Percentiles rank a stretch among this genome's conserved stretches.
Evolutionary conservation across 2,888 invertebrate species (phyloP).

Genomic region (Tanytarsus gracilentus): DNA sequence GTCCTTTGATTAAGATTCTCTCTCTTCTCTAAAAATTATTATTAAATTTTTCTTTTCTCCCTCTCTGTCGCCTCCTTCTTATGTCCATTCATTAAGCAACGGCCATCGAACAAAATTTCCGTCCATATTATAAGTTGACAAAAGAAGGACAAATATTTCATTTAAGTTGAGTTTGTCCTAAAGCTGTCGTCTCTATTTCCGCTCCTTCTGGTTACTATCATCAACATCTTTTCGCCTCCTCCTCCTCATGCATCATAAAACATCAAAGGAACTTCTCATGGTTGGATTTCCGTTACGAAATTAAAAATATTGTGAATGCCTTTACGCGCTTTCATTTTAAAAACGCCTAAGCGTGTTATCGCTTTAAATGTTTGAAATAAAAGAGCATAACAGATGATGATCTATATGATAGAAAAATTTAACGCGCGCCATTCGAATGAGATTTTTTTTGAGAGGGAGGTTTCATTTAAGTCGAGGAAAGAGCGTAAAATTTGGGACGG

Average conservation of each 20-base stretch:
- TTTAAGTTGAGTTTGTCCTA: background rate
- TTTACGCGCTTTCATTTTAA: too few species aligned
- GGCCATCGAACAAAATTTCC: background rate
- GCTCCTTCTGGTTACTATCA: conserved; percentile 6
- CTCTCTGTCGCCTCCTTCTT: background rate
- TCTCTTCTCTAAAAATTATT: background rate
- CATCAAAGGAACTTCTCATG: conserved; percentile 18
- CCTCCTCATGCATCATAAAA: background rate
- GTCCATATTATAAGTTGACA: background rate
- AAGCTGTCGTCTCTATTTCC: conserved; percentile 7
- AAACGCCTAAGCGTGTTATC: too few species aligned
- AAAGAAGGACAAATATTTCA: background rate
- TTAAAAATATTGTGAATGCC: too few species aligned
- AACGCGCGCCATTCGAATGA: too few species aligned
- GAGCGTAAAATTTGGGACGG: too few species aligned
- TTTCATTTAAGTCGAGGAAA: too few species aligned
- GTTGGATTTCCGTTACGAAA: conserved; percentile 15
- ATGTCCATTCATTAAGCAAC: conserved; percentile 3
- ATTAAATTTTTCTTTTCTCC: background rate
- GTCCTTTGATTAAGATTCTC: conserved; percentile 1
- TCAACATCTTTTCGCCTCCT: conserved; percentile 2
- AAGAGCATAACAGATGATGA: too few species aligned
- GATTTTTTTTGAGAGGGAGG: too few species aligned
- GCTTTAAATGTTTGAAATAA: too few species aligned
- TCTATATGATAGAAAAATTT: too few species aligned